phyloP scores from a whole-genome alignment of 2,888 invertebrate species.

The Ochlodes sylvanus region DNA sequence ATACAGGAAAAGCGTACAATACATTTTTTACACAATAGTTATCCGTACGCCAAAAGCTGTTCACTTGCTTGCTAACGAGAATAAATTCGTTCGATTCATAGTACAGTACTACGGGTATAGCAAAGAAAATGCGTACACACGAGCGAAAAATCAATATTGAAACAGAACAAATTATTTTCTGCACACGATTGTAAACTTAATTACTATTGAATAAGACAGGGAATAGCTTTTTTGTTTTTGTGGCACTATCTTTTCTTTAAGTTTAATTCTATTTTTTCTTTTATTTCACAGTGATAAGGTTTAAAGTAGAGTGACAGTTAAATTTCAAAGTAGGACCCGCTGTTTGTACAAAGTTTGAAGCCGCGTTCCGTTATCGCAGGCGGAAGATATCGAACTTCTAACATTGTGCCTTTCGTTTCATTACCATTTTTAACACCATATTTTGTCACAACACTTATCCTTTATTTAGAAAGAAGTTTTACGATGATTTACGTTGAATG shows the following conservation, averaged over 20 bases:
- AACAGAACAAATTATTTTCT: not conserved
- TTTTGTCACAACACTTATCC: not conserved
- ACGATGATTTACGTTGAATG: no score
- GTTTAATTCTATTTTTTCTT: constrained; percentile 2
- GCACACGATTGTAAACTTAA: constrained; percentile 19
- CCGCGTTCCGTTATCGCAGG: constrained; percentile 34
- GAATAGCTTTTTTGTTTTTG: not conserved
- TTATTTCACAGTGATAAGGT: not conserved
- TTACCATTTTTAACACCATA: constrained; percentile 24
- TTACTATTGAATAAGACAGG: constrained; percentile 8
- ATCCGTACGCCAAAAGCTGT: constrained; percentile 14
- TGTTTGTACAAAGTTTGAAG: constrained; percentile 31
- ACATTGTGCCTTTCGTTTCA: constrained; percentile 29
- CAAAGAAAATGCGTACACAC: constrained; percentile 18
- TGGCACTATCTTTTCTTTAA: not conserved
- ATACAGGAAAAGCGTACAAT: no score
- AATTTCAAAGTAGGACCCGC: constrained; percentile 24
- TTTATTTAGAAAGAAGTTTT: no score
- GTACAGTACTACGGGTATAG: constrained; percentile 13
- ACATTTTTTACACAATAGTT: constrained; percentile 10
- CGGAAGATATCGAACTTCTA: constrained; percentile 30
- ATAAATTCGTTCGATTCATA: constrained; percentile 19
- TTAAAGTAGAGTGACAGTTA: constrained; percentile 14
- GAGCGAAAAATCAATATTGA: constrained; percentile 31
- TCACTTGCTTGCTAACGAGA: constrained; percentile 22